Base-by-base conservation (phyloP, 2,888 invertebrate genomes). In the Epicampocera succincta region DNA sequence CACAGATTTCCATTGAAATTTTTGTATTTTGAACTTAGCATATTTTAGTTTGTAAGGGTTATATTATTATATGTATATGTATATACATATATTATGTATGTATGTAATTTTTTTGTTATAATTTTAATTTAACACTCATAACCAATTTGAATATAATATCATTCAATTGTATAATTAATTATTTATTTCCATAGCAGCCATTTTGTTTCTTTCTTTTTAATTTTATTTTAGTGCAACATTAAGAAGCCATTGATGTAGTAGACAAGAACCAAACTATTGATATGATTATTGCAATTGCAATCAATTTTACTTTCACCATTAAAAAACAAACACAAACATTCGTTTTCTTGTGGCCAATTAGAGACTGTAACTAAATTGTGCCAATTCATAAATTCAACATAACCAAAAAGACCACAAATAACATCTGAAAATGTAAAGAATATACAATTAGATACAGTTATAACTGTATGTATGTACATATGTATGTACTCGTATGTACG, bases 301-400 rank as follows among this genome's bases (percentile, higher is more conserved):
- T 83, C 80, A 56, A 78, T 68, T 73, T 76, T 71, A 73, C 75
- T 58, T 78, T 81, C 76, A 25, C 50, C 63, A 61, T 71, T 80
- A 11, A 72, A 38, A 75, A 69, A 83, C n/a, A 80, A 61, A 54
- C 80, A 80, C 77, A 83, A 66, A 46, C 83, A 80, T 54, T 80
- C 80, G 21, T 83, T 65, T 69, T 77, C 80, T 44, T 76, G 79
- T 40, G 73, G 83, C 78, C 73, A 84, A 79, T 79, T 75, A 69
- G 66, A 82, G 33, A 81, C 76, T 58, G 76, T 78, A 44, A 78
- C 84, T 79, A 75, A 85, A 84, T 87, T 87, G 44, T 86, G 86
- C 87, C 88, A 88, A 85, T 89, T 89, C 61, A 89, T 74, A 71
- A 89, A 89, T 85, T 89, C 89, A 75, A 86, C 86, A 83, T 84